Percentiles rank a stretch among this genome's conserved stretches.
Evolutionary conservation across 35 echinoderm and acorn worm genomes (phyloP).

Genomic region (Lytechinus pictus): DNA sequence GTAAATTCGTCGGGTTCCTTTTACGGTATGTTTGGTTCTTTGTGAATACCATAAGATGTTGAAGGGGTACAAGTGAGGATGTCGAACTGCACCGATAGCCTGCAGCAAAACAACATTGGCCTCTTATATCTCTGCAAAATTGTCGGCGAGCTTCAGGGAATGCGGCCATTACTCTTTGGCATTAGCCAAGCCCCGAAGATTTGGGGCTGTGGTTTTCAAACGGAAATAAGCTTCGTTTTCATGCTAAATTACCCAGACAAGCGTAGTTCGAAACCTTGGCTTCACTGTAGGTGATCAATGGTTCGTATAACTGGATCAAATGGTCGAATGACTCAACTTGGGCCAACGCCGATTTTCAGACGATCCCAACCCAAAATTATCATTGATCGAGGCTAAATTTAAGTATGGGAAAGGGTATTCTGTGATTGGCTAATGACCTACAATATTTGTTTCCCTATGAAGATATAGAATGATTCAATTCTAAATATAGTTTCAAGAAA

Average conservation of each 20-base stretch:
- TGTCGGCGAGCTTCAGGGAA: not conserved
- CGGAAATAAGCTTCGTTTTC: not conserved
- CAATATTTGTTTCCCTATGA: not conserved
- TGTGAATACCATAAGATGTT: not conserved
- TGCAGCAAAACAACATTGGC: not conserved
- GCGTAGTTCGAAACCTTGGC: conserved; percentile 1
- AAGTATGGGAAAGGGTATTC: not conserved
- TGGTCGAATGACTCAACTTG: not conserved
- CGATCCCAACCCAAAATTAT: not conserved
- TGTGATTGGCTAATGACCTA: not conserved
- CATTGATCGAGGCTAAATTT: conserved; percentile 8
- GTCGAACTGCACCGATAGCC: not conserved
- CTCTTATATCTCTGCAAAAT: not conserved
- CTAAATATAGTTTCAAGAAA: not conserved
- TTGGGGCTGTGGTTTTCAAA: conserved; percentile 2
- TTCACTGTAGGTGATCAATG: conserved; percentile 11
- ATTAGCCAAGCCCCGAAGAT: not conserved
- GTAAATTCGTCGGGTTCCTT: not conserved
- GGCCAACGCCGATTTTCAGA: not conserved
- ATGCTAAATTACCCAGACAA: conserved; percentile 35
- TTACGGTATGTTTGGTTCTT: conserved; percentile 23
- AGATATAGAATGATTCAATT: not conserved
- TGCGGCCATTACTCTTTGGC: not conserved
- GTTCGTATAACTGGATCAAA: conserved; percentile 15
- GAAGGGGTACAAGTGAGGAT: not conserved